phyloP scores from a whole-genome alignment of 2,113 vertebrate genomes.

The Salminus brasiliensis region DNA sequence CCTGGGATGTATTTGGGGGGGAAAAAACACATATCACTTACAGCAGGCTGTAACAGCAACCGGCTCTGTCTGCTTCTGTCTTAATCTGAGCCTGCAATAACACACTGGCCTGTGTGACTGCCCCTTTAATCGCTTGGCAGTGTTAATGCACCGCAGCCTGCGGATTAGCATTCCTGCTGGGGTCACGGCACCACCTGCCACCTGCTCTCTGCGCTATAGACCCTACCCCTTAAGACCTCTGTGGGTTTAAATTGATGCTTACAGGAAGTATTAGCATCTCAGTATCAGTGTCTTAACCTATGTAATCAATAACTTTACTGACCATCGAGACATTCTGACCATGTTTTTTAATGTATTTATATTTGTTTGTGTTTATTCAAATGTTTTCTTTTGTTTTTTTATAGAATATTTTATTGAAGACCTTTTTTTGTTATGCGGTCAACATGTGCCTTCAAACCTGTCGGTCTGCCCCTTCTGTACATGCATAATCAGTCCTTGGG shows the following conservation, averaged over 20 bases:
- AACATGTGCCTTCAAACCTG: too few species aligned
- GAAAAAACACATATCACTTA: constrained; percentile 9
- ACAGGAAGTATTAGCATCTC: background rate
- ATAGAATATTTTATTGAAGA: too few species aligned
- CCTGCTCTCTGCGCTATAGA: background rate
- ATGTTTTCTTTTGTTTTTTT: too few species aligned
- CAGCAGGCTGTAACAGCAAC: background rate
- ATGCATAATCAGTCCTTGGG: too few species aligned
- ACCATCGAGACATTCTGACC: too few species aligned
- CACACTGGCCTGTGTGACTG: background rate
- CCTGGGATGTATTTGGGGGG: background rate
- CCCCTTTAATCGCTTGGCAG: background rate
- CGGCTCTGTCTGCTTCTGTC: background rate
- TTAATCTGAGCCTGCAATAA: background rate
- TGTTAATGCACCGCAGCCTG: background rate
- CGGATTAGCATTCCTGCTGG: constrained; percentile 23
- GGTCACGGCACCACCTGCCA: constrained; percentile 33
- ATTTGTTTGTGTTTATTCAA: too few species aligned
- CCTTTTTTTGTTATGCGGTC: too few species aligned
- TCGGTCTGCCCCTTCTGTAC: too few species aligned
- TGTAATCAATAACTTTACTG: too few species aligned
- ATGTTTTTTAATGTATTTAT: too few species aligned
- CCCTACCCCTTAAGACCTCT: background rate
- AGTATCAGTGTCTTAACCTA: background rate
- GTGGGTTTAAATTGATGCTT: too few species aligned